Evolutionary conservation across 2,888 invertebrate species (phyloP), one percentile per base, ranked within the genome.

Genomic region (Lampropteryx suffumata): DNA sequence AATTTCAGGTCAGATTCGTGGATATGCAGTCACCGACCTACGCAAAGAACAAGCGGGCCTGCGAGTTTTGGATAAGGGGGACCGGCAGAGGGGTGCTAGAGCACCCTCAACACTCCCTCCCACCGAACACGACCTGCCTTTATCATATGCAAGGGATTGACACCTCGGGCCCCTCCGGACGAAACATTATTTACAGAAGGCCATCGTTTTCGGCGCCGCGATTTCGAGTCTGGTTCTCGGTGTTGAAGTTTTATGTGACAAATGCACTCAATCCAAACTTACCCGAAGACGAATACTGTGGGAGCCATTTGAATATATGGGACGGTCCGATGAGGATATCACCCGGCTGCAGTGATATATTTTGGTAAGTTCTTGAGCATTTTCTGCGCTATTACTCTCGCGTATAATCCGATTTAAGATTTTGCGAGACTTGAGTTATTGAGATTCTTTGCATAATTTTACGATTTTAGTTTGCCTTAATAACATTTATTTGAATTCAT

Each of bases 121-220:
- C 97, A 0, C 95, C 96, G 0, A 97, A 97, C 76, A 97, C 96
- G 14, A 97, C 97, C 6, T 97, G 97, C 74, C 92, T 96, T 13
- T 97, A 97, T 77, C 96, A 96, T 76, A 92, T 97, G 73, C 91
- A 91, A 71, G 93, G 93, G 28, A 92, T 92, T 67, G 93, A 93
- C 76, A 91, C 92, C 12, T 89, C 92, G 0, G 91, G 92, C 9
- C 92, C 92, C 0, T 91, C 92, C 40, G 87, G 92, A 12, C 88
- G 92, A 37, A 84, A 85, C 67, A 86, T 90, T 59, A 83, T 89
- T 65, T 90, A 91, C 92, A 82, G 82, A 82, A 85, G 84, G 82
- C 86, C 82, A 64, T 91, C 73, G 87, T 92, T 92, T 88, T 82
- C 94, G 82, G 76, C 93, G 79, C 93, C 94, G 1, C 91, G 96